These are phyloP conservation scores for Drosophila kanekoi DNA, from an alignment of 2,888 invertebrate genomes.

Conservation along the genomic window DNA sequence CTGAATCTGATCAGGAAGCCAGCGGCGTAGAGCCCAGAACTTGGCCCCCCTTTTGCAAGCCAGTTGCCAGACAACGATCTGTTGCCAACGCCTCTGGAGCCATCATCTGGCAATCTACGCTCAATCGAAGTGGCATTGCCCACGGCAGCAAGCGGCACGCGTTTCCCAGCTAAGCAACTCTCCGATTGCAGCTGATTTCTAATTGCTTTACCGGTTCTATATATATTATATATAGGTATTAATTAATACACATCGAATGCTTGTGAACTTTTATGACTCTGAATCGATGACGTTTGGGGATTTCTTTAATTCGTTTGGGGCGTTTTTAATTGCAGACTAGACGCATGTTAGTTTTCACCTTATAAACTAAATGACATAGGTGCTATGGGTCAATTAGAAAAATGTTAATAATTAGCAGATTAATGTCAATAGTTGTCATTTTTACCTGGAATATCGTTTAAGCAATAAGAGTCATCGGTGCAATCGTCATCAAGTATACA, in stretches of 20 bases:
- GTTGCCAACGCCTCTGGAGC: constrained; percentile 1
- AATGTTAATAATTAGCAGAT: neutral
- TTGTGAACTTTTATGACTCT: constrained; percentile 20
- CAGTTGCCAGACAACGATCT: neutral
- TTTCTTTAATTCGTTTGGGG: constrained; percentile 25
- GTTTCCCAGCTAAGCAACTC: constrained; percentile 19
- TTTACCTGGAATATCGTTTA: neutral
- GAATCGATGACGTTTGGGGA: constrained; percentile 43
- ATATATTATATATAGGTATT: constrained; percentile 7
- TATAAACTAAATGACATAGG: neutral
- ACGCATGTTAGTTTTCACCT: neutral
- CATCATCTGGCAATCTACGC: neutral
- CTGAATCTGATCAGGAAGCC: neutral
- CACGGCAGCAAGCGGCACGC: constrained; percentile 23
- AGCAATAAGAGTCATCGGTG: too few species aligned
- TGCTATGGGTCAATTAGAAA: neutral
- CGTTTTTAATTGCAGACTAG: constrained; percentile 5
- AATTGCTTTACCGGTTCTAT: constrained; percentile 55
- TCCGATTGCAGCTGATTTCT: constrained; percentile 1
- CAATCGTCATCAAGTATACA: too few species aligned
- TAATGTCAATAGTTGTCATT: neutral
- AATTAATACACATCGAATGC: neutral
- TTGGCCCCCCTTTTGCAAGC: neutral
- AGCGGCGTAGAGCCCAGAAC: neutral
- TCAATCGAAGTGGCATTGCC: constrained; percentile 32